phyloP scores from a whole-genome alignment of 2,888 invertebrate genomes.

The Trachelus iudaicus region DNA sequence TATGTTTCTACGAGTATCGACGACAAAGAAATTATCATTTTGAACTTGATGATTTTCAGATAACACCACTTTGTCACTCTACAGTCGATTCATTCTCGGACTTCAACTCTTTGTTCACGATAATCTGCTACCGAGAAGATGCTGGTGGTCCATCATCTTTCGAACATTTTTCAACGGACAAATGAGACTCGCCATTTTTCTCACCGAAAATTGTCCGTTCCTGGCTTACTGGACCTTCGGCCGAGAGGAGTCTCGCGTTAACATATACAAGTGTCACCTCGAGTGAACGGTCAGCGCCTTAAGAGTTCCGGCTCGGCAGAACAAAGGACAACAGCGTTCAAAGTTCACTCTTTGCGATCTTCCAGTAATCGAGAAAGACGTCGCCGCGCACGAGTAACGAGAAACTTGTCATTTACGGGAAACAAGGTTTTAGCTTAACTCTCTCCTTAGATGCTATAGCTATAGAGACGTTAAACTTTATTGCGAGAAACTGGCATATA shows the following conservation, averaged over 20 bases:
- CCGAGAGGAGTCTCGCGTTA: constrained; percentile 70
- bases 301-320: not conserved
- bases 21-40: constrained; percentile 1
- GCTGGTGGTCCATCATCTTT: constrained; percentile 65
- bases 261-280: constrained; percentile 63
- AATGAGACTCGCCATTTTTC: constrained; percentile 70
- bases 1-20: not conserved
- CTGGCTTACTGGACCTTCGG: constrained; percentile 77
- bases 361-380: no score
- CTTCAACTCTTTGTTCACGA: constrained; percentile 60
- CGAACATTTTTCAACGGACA: constrained; percentile 73
- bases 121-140: constrained; percentile 51
- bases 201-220: constrained; percentile 77
- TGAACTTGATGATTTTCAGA: constrained; percentile 38
- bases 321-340: not conserved
- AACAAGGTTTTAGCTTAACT: not conserved
- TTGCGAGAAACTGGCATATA: no score
- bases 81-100: constrained; percentile 57
- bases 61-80: constrained; percentile 43
- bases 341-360: not conserved
- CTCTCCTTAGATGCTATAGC: not conserved
- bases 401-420: not conserved
- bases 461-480: no score
- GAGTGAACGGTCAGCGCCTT: constrained; percentile 26
- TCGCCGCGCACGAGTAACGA: no score